phyloP scores from a whole-genome alignment of 2,888 invertebrate species.

The Pseudoips prasinana region DNA sequence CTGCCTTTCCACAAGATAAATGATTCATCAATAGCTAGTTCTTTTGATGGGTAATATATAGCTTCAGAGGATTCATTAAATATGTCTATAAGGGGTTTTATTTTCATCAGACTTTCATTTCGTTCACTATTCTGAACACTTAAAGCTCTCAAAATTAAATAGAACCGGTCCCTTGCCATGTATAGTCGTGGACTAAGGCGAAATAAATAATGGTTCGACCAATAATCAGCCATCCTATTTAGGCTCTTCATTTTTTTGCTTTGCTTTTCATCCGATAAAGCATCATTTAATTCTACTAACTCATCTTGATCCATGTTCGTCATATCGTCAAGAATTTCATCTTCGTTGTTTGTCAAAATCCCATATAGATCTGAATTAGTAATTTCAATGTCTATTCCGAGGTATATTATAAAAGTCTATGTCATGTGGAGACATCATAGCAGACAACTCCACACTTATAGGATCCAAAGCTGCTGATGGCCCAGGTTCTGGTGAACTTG shows the following conservation, averaged over 20 bases:
- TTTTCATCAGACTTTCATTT: constrained; percentile 14
- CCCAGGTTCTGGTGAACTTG: constrained; percentile 1
- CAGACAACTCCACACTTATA: constrained; percentile 1
- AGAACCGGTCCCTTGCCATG: neutral
- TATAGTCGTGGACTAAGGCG: no score
- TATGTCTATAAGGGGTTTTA: constrained; percentile 17
- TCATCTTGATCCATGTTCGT: constrained; percentile 1
- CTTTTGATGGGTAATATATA: constrained; percentile 16
- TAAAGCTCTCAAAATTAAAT: neutral
- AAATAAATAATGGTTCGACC: no score
- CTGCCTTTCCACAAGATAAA: constrained; percentile 10
- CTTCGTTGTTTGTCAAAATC: neutral
- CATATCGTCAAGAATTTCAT: constrained; percentile 2
- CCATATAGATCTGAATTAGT: constrained; percentile 1
- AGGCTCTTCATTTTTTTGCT: no score
- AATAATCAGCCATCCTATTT: no score
- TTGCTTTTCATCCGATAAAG: constrained; percentile 1
- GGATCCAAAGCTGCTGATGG: constrained; percentile 1
- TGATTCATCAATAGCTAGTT: constrained; percentile 6
- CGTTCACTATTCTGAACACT: constrained; percentile 3
- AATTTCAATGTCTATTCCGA: constrained; percentile 1
- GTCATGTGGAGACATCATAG: constrained; percentile 2
- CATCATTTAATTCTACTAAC: no score
- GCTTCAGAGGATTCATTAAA: constrained; percentile 32
- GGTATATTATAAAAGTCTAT: constrained; percentile 1